A percentile compares a stretch with the other conserved stretches of the same genome.
phyloP scores from a whole-genome alignment of 2,113 vertebrate genomes.

The Podiceps cristatus region DNA sequence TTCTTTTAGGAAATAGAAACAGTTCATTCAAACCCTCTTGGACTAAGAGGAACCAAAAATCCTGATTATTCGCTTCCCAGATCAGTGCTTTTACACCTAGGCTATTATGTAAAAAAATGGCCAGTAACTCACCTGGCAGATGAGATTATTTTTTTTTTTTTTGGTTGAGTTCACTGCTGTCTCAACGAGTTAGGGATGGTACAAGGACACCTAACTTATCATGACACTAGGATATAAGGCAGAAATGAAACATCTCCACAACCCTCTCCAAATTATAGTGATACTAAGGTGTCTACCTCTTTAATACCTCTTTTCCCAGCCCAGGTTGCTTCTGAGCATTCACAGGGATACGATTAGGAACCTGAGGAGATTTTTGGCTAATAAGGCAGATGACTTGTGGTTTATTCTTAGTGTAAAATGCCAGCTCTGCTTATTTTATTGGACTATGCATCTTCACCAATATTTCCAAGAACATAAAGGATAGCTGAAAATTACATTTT shows the following conservation, averaged over 20 bases:
- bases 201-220: background rate
- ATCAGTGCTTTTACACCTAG: background rate
- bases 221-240: background rate
- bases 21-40: background rate
- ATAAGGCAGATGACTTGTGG: background rate
- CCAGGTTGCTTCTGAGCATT: background rate
- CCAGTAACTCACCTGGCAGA: conserved; percentile 14
- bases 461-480: background rate
- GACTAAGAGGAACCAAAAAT: background rate
- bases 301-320: background rate
- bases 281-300: background rate
- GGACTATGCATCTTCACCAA: background rate
- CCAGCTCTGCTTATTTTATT: background rate
- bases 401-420: background rate
- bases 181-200: conserved; percentile 8
- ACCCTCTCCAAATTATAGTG: background rate
- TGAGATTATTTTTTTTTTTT: background rate
- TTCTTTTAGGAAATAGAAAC: background rate
- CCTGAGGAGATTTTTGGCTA: background rate
- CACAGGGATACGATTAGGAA: background rate
- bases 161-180: conserved; percentile 30
- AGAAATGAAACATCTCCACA: conserved; percentile 7
- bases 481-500: background rate
- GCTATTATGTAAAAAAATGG: background rate
- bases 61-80: background rate